Conservation (phyloP, 2,113 vertebrate species). For the Callipepla squamata region DNA sequence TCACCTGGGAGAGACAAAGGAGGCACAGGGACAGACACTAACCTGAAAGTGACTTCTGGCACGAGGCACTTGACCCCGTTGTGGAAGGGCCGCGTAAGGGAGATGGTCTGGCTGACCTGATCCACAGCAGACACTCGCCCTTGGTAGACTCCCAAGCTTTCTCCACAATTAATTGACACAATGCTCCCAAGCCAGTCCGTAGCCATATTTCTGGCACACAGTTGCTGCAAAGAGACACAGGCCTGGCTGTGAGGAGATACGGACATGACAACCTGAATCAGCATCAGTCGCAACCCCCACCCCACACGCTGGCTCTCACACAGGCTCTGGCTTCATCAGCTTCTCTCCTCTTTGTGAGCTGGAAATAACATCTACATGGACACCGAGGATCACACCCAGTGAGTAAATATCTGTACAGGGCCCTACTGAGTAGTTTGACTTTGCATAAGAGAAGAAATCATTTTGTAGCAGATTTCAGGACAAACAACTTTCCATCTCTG, state of each 20-base stretch:
- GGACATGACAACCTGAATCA: neutral
- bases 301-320: neutral
- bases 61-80: conserved; percentile 97
- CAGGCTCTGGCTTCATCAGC: neutral
- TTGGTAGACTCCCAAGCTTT: conserved; percentile 94
- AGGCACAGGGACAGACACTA: neutral
- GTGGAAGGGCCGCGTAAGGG: conserved; percentile 93
- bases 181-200: conserved; percentile 95
- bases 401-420: neutral
- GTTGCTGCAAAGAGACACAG: neutral
- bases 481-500: neutral
- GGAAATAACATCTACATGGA: neutral
- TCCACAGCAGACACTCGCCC: conserved; percentile 95
- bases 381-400: accelerated
- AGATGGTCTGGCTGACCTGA: conserved; percentile 95
- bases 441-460: neutral
- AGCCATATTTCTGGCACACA: conserved; percentile 80
- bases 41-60: conserved; percentile 98
- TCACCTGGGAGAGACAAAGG: neutral
- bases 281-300: neutral
- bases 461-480: neutral
- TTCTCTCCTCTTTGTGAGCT: neutral
- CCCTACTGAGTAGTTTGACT: neutral
- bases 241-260: neutral
- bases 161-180: conserved; percentile 96